Conservation (phyloP, 1,140 invertebrate genomes). For the Cotesia chilonis region DNA sequence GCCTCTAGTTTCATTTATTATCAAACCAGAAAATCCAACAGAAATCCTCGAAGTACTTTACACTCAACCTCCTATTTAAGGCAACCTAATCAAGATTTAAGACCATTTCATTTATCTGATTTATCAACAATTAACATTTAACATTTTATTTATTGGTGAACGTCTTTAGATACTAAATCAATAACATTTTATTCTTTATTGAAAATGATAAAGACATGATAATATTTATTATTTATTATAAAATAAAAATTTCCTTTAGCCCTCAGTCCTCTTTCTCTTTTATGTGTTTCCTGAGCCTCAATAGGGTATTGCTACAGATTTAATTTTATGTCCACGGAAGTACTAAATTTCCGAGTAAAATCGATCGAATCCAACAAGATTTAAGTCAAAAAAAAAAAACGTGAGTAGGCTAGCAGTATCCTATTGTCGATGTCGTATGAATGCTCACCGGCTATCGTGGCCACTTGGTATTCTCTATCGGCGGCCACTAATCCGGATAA, state of each 20-base stretch:
- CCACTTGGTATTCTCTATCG: conserved; percentile 34
- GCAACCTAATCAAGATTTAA: not conserved
- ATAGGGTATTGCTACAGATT: no score
- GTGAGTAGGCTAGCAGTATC: conserved; percentile 4
- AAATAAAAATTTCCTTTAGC: no score
- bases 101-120: not conserved
- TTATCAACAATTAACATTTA: not conserved
- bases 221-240: no score
- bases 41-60: not conserved
- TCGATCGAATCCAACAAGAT: conserved; percentile 18
- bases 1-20: conserved; percentile 24
- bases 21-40: conserved; percentile 21
- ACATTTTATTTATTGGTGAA: not conserved
- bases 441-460: conserved; percentile 24
- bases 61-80: not conserved
- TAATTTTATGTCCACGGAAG: no score
- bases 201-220: no score
- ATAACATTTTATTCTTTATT: no score
- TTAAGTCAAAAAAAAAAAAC: no score
- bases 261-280: no score
- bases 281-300: no score
- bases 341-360: no score
- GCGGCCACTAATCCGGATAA: conserved; percentile 47
- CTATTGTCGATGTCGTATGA: conserved; percentile 24
- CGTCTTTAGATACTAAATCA: no score